Percentiles rank a stretch among this genome's conserved stretches.
Evolutionary conservation across 2,797 vertebrate genomes (phyloP).

Genomic region (Lophotriccus pileatus): DNA sequence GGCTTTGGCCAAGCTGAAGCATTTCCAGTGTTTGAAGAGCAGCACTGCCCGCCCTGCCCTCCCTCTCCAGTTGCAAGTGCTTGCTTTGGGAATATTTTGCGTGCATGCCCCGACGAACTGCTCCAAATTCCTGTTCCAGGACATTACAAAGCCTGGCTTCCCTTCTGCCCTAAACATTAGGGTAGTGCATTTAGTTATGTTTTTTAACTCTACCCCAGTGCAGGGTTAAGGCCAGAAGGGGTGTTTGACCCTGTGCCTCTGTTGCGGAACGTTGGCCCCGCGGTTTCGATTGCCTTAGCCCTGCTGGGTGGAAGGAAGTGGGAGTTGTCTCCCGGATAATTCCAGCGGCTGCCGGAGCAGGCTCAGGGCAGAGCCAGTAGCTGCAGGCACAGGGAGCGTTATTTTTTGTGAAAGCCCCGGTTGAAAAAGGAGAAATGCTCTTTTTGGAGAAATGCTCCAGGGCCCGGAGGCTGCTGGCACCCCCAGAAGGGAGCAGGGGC

Average conservation of each 20-base stretch:
- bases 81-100: not conserved
- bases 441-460: not conserved
- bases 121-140: not conserved
- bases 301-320: not conserved
- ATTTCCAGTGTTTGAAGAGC: not conserved
- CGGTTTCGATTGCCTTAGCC: not conserved
- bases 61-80: not conserved
- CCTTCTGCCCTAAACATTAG: not conserved
- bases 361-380: not conserved
- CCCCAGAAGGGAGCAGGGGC: not conserved
- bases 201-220: not conserved
- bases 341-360: not conserved
- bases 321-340: accelerated
- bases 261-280: accelerated
- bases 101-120: accelerated
- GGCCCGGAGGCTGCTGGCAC: not conserved
- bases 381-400: not conserved
- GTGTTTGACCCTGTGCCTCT: not conserved
- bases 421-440: not conserved
- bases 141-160: not conserved
- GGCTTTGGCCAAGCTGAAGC: not conserved
- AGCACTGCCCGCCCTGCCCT: not conserved
- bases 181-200: accelerated
- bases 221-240: not conserved
- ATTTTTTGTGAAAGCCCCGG: not conserved